Evolutionary conservation across 2,888 invertebrate species (phyloP).

Genomic region (Pasiphila rectangulata): DNA sequence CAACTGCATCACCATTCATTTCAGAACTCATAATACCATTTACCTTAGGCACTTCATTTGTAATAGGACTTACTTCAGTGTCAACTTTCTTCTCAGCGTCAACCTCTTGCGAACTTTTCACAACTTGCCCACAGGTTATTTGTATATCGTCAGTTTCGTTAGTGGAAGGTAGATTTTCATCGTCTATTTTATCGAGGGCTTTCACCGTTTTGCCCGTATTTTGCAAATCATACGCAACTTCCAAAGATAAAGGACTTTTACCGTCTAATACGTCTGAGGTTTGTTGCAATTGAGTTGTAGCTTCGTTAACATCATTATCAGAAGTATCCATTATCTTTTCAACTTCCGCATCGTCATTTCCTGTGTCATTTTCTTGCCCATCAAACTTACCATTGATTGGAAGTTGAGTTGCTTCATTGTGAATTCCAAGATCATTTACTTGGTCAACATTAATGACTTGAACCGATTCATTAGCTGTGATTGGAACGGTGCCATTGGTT

Average conservation of each 20-base stretch:
- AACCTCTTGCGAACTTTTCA: constrained; percentile 50
- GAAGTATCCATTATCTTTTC: constrained; percentile 12
- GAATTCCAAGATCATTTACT: constrained; percentile 9
- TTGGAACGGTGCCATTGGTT: background rate
- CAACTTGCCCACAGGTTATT: constrained; percentile 65
- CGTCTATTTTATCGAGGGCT: constrained; percentile 56
- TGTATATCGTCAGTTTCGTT: constrained; percentile 69
- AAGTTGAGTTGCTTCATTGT: constrained; percentile 13
- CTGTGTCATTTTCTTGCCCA: background rate
- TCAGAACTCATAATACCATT: constrained; percentile 45
- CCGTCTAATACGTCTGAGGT: constrained; percentile 45
- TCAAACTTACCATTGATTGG: background rate
- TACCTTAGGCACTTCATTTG: constrained; percentile 30
- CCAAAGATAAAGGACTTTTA: constrained; percentile 52
- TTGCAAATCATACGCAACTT: constrained; percentile 58
- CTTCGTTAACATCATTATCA: constrained; percentile 42
- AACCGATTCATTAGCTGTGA: background rate
- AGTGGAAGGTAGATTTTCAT: constrained; percentile 62
- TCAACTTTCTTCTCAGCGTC: constrained; percentile 30
- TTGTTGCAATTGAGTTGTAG: constrained; percentile 54
- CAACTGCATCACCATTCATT: constrained; percentile 36
- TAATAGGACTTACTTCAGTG: constrained; percentile 27
- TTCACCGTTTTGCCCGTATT: constrained; percentile 43
- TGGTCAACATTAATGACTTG: background rate
- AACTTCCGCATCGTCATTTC: constrained; percentile 11